Conservation (phyloP, 2,797 vertebrate genomes). For the Fratercula arctica region DNA sequence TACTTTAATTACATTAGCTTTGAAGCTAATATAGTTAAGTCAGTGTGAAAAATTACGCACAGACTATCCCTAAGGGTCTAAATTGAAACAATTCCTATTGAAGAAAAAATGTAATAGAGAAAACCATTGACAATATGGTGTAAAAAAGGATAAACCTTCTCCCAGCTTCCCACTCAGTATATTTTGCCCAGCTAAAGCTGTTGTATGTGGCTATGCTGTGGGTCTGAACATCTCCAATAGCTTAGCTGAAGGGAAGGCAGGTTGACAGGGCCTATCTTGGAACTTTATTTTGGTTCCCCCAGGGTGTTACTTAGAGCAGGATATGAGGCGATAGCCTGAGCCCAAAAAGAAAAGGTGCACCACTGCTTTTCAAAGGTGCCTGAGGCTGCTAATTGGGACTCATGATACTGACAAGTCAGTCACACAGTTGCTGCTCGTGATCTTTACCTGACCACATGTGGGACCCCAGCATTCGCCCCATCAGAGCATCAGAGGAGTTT, state of each 20-base stretch:
- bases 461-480: neutral
- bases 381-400: neutral
- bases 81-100: slow-evolving; percentile 39
- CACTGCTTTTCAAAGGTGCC: neutral
- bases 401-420: neutral
- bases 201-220: neutral
- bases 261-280: neutral
- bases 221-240: neutral
- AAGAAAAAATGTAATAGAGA: slow-evolving; percentile 26
- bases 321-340: neutral
- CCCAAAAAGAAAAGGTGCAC: neutral
- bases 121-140: neutral
- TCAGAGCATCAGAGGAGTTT: neutral
- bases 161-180: neutral
- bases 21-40: slow-evolving; percentile 58
- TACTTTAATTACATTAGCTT: slow-evolving; percentile 58
- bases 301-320: neutral
- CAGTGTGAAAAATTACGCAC: slow-evolving; percentile 41
- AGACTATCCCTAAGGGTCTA: slow-evolving; percentile 36
- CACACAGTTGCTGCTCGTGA: neutral
- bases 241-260: neutral
- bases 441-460: neutral
- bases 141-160: neutral
- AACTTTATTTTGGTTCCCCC: neutral
- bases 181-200: neutral